Percentiles rank a stretch among this genome's conserved stretches.
These are phyloP conservation scores for Coenonympha arcania DNA, from an alignment of 2,888 invertebrate genomes.

Conservation along the genomic window DNA sequence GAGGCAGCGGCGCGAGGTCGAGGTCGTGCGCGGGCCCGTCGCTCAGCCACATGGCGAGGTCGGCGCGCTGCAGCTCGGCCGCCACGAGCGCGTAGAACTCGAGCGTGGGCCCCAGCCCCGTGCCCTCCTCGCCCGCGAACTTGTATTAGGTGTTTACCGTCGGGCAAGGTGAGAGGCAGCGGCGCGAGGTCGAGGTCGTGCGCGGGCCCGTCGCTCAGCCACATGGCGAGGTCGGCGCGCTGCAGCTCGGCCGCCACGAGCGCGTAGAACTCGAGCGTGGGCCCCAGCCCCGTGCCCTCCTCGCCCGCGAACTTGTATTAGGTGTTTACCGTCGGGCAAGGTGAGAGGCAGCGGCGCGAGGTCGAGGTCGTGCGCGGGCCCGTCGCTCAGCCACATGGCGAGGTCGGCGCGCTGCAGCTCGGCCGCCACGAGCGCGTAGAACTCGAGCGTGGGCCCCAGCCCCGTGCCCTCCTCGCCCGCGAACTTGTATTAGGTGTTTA, in stretches of 20 bases:
- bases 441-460: slow-evolving; percentile 97
- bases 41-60: slow-evolving; percentile 94
- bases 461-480: slow-evolving; percentile 99
- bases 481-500: too few species aligned
- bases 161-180: slow-evolving; percentile 68
- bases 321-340: slow-evolving; percentile 68
- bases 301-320: too few species aligned
- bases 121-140: slow-evolving; percentile 99
- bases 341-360: slow-evolving; percentile 65
- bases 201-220: slow-evolving; percentile 88
- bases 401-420: slow-evolving; percentile 94
- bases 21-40: slow-evolving; percentile 78
- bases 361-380: slow-evolving; percentile 73
- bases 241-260: slow-evolving; percentile 97
- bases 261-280: slow-evolving; percentile 98
- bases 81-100: slow-evolving; percentile 99
- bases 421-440: slow-evolving; percentile 97
- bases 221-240: slow-evolving; percentile 90
- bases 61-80: slow-evolving; percentile 94
- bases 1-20: slow-evolving; percentile 72
- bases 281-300: slow-evolving; percentile 98
- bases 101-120: slow-evolving; percentile 97
- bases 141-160: slow-evolving; percentile 62
- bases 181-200: slow-evolving; percentile 73
- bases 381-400: slow-evolving; percentile 96